Evolutionary conservation across 2,888 invertebrate species (phyloP).

Genomic region (Steinernema scapterisci): DNA sequence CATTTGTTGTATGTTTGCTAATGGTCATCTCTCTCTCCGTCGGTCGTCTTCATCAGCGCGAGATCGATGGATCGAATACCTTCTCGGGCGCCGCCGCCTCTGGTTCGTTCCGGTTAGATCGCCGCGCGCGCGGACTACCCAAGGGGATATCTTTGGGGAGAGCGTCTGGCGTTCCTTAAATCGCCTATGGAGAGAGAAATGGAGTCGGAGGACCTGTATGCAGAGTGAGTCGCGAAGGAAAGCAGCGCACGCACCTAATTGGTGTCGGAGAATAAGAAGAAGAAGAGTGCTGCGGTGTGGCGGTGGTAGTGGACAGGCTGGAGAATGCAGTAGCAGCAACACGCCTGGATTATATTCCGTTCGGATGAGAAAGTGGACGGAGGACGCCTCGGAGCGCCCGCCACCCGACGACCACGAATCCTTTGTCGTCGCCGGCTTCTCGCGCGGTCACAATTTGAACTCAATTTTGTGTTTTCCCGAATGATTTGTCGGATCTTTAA

Average conservation of each 20-base stretch:
- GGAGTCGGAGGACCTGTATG: constrained; percentile 23
- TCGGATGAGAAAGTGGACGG: not conserved
- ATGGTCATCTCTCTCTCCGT: not conserved
- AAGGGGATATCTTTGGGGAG: constrained; percentile 6
- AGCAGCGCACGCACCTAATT: constrained; percentile 8
- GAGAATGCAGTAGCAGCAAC: not conserved
- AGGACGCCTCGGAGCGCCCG: not conserved
- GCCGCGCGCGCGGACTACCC: constrained; percentile 4
- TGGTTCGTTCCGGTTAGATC: constrained; percentile 17
- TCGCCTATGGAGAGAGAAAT: constrained; percentile 5
- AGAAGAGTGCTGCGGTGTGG: too few species aligned
- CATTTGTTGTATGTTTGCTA: constrained; percentile 27
- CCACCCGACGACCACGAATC: not conserved
- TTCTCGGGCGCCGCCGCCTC: not conserved
- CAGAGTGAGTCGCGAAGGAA: constrained; percentile 24
- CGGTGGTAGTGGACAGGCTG: not conserved
- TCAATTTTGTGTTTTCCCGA: not conserved
- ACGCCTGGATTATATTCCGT: not conserved
- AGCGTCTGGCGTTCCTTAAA: constrained; percentile 8
- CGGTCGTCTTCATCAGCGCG: not conserved
- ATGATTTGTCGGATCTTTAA: too few species aligned
- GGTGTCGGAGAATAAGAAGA: constrained; percentile 12
- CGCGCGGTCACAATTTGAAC: constrained; percentile 1
- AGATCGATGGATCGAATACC: constrained; percentile 28
- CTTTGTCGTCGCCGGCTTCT: not conserved